Evolutionary conservation across 2,888 invertebrate species (phyloP).

Genomic region (Imbricaverruca yamaguchii): DNA sequence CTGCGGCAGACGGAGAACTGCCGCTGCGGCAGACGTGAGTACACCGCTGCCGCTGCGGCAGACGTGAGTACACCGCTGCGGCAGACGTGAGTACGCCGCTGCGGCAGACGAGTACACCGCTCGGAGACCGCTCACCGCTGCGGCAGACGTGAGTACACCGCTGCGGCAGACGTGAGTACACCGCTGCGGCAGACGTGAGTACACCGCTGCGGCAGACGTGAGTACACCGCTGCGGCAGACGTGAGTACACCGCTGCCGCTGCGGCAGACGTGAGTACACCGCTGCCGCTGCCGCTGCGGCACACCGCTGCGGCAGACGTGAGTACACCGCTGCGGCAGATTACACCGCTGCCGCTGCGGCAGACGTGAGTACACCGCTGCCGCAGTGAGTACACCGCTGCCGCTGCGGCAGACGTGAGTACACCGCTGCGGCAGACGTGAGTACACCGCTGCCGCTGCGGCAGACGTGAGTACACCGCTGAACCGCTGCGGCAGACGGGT

Average conservation of each 20-base stretch:
- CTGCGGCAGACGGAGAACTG: no score
- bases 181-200: slow-evolving; percentile 86
- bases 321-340: no score
- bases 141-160: slow-evolving; percentile 77
- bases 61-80: slow-evolving; percentile 63
- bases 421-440: no score
- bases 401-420: slow-evolving; percentile 86
- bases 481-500: no score
- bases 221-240: no score
- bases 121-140: no score
- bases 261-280: slow-evolving; percentile 73
- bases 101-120: slow-evolving; percentile 70
- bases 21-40: slow-evolving; percentile 89
- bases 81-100: no score
- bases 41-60: slow-evolving; percentile 84
- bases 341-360: slow-evolving; percentile 89
- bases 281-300: no score
- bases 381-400: no score
- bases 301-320: slow-evolving; percentile 95
- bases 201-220: slow-evolving; percentile 87
- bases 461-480: slow-evolving; percentile 64
- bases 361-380: slow-evolving; percentile 66
- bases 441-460: slow-evolving; percentile 92
- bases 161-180: slow-evolving; percentile 80
- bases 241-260: slow-evolving; percentile 89